A percentile compares a stretch with the other conserved stretches of the same genome.
Conservation (phyloP, 2,888 invertebrate genomes). For the Metalampra italica region DNA sequence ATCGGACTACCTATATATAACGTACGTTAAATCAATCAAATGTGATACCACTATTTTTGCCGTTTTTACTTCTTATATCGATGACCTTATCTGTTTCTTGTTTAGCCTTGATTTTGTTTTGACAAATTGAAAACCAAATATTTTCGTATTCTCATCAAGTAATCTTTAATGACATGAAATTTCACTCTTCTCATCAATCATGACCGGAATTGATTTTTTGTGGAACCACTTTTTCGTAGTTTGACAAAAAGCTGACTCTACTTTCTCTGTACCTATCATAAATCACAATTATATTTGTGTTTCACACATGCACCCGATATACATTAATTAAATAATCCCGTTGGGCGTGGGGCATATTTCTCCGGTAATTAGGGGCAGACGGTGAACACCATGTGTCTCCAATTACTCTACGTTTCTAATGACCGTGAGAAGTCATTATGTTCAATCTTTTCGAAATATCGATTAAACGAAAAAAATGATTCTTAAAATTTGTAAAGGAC, state of each 20-base stretch:
- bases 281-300: constrained; percentile 47
- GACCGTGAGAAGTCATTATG: constrained; percentile 38
- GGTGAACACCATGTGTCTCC: constrained; percentile 41
- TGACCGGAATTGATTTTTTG: too few relatives aligned
- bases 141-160: too few relatives aligned
- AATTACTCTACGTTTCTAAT: constrained; percentile 49
- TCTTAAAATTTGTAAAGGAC: too few relatives aligned
- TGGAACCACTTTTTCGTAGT: neutral
- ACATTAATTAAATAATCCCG: constrained; percentile 48
- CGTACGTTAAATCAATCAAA: too few relatives aligned
- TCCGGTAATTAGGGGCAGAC: constrained; percentile 47
- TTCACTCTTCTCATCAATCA: too few relatives aligned
- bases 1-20: too few relatives aligned
- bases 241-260: neutral
- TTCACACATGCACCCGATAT: constrained; percentile 44
- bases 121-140: too few relatives aligned
- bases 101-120: too few relatives aligned
- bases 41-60: too few relatives aligned
- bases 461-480: neutral
- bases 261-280: constrained; percentile 19
- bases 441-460: constrained; percentile 4
- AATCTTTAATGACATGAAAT: too few relatives aligned
- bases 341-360: constrained; percentile 42
- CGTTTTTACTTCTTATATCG: too few relatives aligned
- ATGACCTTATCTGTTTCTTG: too few relatives aligned